Percentiles rank a stretch among this genome's conserved stretches.
Evolutionary conservation across 2,888 invertebrate genomes (phyloP).

Genomic region (Platycheirus albimanus): DNA sequence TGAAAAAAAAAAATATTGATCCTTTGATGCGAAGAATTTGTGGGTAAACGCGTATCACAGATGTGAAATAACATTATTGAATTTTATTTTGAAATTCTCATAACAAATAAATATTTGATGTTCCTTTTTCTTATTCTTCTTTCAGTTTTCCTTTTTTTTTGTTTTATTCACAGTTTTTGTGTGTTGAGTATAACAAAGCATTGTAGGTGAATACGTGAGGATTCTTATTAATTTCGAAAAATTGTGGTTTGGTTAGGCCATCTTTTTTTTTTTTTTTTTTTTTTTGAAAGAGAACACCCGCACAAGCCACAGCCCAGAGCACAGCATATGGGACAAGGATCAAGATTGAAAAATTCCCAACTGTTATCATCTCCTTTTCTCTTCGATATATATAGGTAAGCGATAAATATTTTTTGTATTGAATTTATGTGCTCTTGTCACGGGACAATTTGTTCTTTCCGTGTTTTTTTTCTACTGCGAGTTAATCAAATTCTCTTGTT

Average conservation of each 20-base stretch:
- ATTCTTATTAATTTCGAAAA: neutral
- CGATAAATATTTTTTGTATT: slow-evolving; percentile 4
- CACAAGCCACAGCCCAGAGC: too few relatives aligned
- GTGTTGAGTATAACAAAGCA: neutral
- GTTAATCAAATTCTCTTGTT: neutral
- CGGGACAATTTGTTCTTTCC: neutral
- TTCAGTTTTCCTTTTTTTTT: slow-evolving; percentile 8
- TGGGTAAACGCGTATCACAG: slow-evolving; percentile 52
- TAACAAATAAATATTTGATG: slow-evolving; percentile 41
- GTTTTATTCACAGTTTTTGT: slow-evolving; percentile 9
- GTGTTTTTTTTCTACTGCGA: neutral
- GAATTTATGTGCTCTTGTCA: neutral
- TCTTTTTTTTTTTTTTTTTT: too few relatives aligned
- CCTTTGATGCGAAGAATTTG: slow-evolving; percentile 51
- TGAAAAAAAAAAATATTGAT: slow-evolving; percentile 36
- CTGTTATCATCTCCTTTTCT: neutral
- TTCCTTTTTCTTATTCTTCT: slow-evolving; percentile 6
- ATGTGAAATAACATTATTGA: slow-evolving; percentile 58
- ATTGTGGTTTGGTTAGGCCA: neutral
- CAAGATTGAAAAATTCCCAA: neutral
- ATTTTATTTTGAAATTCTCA: slow-evolving; percentile 55
- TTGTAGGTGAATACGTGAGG: neutral
- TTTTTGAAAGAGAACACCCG: too few relatives aligned
- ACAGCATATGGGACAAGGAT: neutral
- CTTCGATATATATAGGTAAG: neutral